Base-by-base conservation (phyloP, 1,140 invertebrate genomes). In the Papilio machaon region DNA sequence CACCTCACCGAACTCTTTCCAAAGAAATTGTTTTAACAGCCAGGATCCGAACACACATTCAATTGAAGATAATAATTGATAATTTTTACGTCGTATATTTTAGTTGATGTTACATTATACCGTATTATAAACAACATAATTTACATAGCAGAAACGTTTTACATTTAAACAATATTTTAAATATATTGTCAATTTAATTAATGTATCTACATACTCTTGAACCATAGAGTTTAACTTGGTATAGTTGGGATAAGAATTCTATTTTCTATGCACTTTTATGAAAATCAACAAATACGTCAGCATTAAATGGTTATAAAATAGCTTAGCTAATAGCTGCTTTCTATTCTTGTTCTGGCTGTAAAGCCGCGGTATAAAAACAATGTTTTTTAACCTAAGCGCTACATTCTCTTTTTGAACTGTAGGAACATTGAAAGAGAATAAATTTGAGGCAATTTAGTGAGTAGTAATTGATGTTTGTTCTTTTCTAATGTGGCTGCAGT, bases 401-500 rank as follows among this genome's bases (percentile, higher is more conserved):
- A 11, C 23, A 64, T 64, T 64, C 60, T 64, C 60, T 23, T 64
- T 64, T 2, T 11, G 54, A 30, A 64, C 10, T 30, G 23, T 10
- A 30, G 23, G 13, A 35, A 70, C 15, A 35, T 70, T 35, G 17
- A 15, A 35, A 70, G 64, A 35, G 13, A 17, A 70, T 30, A 70
- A 35, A 70, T 70, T 70, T 15, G 17, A 23, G 23, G 47, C 46
- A 19, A 73, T 23, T 64, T 38, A 60, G 70, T 13, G 38, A 15
- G 23, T 67, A 35, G 64, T 70, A 70, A 35, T 13, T 10, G 64
- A 74, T 82, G 60, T 75, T 81, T 74, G 80, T 80, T 73, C 81
- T 82, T 85, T 88, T 85, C 84, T 88, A 85, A 88, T 81, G 81
- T 49, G 43, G 47, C 77, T 35, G 81, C 73, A 80, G 80, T 79